Conservation (phyloP, 2,888 invertebrate genomes). For the Xanthorhoe spadicearia region DNA sequence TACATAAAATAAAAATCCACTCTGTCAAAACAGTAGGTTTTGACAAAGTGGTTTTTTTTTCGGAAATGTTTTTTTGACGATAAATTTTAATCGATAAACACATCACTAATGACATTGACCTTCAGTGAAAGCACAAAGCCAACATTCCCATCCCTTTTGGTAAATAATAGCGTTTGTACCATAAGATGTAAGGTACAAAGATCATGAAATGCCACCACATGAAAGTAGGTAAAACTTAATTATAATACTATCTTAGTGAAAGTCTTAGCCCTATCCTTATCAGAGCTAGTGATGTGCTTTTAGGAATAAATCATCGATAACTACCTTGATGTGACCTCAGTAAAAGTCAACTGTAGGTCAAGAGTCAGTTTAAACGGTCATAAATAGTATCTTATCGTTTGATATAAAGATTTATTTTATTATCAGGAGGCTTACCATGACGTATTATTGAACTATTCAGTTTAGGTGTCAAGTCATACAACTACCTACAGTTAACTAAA, state of each 20-base stretch:
- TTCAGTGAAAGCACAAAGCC: conserved; percentile 19
- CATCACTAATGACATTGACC: conserved; percentile 22
- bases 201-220: not conserved
- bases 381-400: not conserved
- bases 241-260: conserved; percentile 62
- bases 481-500: no score
- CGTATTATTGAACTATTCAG: no score
- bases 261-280: conserved; percentile 56
- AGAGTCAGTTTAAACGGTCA: not conserved
- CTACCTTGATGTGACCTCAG: conserved; percentile 11
- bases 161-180: conserved; percentile 10
- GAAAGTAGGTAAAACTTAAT: conserved; percentile 2
- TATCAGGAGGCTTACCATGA: no score
- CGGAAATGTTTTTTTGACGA: no score
- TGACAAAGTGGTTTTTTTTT: no score
- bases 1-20: not conserved
- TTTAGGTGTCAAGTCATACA: no score
- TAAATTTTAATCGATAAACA: conserved; percentile 34
- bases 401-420: not conserved
- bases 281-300: conserved; percentile 55
- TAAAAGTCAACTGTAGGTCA: conserved; percentile 17
- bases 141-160: conserved; percentile 22
- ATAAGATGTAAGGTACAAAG: not conserved
- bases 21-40: not conserved
- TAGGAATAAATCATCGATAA: conserved; percentile 22